phyloP scores from a whole-genome alignment of 2,113 vertebrate species.

The Ploceus nigricollis region DNA sequence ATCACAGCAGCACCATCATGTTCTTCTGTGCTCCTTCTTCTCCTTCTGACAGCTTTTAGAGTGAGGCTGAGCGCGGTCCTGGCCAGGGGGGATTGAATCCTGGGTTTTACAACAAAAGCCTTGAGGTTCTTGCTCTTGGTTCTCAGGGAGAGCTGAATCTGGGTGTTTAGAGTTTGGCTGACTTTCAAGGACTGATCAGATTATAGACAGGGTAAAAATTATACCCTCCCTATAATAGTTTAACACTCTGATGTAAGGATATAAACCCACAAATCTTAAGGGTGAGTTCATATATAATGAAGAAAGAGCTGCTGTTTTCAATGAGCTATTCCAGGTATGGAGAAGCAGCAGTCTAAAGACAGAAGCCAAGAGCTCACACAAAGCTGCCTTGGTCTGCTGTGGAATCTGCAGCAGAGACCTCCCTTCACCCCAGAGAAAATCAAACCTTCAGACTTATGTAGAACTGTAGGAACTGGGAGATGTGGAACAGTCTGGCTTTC shows the following conservation, averaged over 20 bases:
- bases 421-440: background rate
- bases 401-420: background rate
- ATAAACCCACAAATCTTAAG: background rate
- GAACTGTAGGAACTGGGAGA: background rate
- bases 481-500: background rate
- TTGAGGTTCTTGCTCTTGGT: background rate
- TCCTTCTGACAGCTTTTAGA: background rate
- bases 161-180: background rate
- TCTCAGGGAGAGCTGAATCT: background rate
- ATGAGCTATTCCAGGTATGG: background rate
- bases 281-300: background rate
- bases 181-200: background rate
- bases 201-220: background rate
- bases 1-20: background rate
- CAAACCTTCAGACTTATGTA: background rate
- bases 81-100: background rate
- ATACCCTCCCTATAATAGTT: background rate
- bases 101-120: background rate
- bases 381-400: background rate
- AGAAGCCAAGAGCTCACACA: background rate
- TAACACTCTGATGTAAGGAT: background rate
- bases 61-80: background rate
- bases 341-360: background rate
- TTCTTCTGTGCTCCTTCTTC: background rate
- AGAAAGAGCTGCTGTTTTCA: background rate